Evolutionary conservation across 2,888 invertebrate species (phyloP).

Genomic region (Pammene aurita): DNA sequence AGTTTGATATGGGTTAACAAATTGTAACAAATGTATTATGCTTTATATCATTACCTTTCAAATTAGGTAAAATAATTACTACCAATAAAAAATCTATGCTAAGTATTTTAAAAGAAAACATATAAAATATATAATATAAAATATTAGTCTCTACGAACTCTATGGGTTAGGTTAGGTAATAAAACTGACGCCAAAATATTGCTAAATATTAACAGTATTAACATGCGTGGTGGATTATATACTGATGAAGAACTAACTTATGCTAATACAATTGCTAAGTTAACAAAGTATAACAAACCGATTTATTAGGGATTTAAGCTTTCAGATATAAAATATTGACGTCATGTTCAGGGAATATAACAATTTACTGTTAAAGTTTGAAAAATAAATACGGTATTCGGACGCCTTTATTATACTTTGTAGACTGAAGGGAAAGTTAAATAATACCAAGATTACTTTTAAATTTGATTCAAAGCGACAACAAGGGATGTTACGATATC

Average conservation of each 20-base stretch:
- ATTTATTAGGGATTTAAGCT: not conserved
- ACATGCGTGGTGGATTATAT: too few species aligned
- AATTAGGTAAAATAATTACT: not conserved
- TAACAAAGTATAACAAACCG: not conserved
- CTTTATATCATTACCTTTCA: slow-evolving; percentile 3
- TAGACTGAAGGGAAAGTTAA: slow-evolving; percentile 32
- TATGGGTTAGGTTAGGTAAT: too few species aligned
- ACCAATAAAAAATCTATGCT: not conserved
- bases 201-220: too few species aligned
- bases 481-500: slow-evolving; percentile 37
- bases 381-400: slow-evolving; percentile 30
- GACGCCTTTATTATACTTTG: slow-evolving; percentile 23
- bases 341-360: not conserved
- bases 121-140: too few species aligned
- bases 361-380: slow-evolving; percentile 21
- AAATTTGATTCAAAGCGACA: slow-evolving; percentile 36
- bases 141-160: too few species aligned
- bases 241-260: too few species aligned
- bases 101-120: too few species aligned
- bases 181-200: too few species aligned
- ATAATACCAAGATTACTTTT: slow-evolving; percentile 41
- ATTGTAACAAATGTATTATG: slow-evolving; percentile 25
- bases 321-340: not conserved
- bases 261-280: too few species aligned
- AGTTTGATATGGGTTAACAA: slow-evolving; percentile 35